A percentile compares a stretch with the other conserved stretches of the same genome.
These are phyloP conservation scores for Lepidothrix coronata DNA, from an alignment of 2,113 vertebrate species.

Conservation along the genomic window DNA sequence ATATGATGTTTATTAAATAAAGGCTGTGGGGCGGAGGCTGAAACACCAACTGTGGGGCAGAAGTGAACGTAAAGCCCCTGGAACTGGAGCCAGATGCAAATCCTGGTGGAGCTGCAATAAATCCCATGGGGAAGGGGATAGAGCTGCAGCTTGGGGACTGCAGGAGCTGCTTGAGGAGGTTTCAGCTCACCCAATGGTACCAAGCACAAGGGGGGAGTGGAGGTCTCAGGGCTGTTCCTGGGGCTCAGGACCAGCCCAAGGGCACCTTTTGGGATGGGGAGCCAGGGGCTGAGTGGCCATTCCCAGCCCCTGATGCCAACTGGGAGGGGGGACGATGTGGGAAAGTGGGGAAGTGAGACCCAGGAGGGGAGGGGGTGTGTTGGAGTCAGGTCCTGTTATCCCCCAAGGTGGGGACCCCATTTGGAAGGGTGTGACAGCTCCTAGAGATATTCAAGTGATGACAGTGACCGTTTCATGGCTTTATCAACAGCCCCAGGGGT, in stretches of 20 bases:
- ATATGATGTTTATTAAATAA: background rate
- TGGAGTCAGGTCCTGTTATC: background rate
- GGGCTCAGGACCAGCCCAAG: background rate
- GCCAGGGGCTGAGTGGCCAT: background rate
- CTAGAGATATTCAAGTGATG: background rate
- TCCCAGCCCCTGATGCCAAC: accelerated
- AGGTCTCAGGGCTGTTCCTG: background rate
- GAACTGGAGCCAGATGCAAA: background rate
- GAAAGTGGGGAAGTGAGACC: background rate
- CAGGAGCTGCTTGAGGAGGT: background rate
- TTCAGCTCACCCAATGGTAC: background rate
- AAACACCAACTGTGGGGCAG: background rate
- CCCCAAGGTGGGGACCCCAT: too few species aligned
- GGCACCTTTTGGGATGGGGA: background rate
- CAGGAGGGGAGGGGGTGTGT: background rate
- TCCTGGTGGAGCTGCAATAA: background rate
- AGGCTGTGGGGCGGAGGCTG: background rate
- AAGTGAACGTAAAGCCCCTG: background rate
- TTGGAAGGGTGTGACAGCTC: background rate
- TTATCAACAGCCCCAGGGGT: background rate
- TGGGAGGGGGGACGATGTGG: background rate
- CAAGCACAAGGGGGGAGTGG: background rate
- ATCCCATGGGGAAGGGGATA: background rate
- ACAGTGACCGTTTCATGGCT: too few species aligned
- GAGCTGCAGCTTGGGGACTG: background rate